Base-by-base conservation (phyloP, 2,113 vertebrate genomes). In the Nesoenas mayeri region DNA sequence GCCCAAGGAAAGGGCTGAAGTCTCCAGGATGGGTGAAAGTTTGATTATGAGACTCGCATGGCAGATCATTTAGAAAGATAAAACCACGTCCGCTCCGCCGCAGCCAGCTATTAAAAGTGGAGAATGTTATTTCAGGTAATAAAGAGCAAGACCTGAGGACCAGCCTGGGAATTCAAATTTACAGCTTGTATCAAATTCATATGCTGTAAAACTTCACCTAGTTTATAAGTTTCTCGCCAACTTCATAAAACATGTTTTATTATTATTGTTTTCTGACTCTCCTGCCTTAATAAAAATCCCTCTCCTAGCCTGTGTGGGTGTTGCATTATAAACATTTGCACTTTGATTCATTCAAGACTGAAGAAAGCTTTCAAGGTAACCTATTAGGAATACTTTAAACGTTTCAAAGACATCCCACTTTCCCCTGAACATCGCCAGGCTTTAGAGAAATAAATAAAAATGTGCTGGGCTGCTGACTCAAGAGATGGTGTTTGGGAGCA, bases 191-290 rank as follows among this genome's bases (percentile, higher is more conserved):
- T 96, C 95, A 94, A 95, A 90, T 95, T 91, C 82, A 64, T 62
- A 51, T 25, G 83, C 96, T 93, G 77, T 97, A 96, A 97, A 98
- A 96, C 29, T 86, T 95, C 82, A 96, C 95, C 94, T 94, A 90
- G 95, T 95, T 95, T 94, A 94, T 95, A 97, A 94, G 89, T 79
- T 96, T 96, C 95, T 95, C 51, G 32, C 97, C 95, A 97, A 96
- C 97, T 97, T 97, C 97, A 96, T 98, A 98, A 98, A 98, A 96
- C 50, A 94, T 91, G 69, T 95, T 97, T 98, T 97, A 98, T 97
- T 97, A 94, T 91, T 96, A 95, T 96, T 98, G 97, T 82, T 93
- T 97, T 97, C 96, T 95, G 93, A 97, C 93, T 97, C 96, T 90
- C 85, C 93, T 84, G 97, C 97, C 96, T 96, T 97, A 96, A 98